Percentiles rank a stretch among this genome's conserved stretches.
Conservation (phyloP, 2,113 vertebrate species). For the Calcarius ornatus region DNA sequence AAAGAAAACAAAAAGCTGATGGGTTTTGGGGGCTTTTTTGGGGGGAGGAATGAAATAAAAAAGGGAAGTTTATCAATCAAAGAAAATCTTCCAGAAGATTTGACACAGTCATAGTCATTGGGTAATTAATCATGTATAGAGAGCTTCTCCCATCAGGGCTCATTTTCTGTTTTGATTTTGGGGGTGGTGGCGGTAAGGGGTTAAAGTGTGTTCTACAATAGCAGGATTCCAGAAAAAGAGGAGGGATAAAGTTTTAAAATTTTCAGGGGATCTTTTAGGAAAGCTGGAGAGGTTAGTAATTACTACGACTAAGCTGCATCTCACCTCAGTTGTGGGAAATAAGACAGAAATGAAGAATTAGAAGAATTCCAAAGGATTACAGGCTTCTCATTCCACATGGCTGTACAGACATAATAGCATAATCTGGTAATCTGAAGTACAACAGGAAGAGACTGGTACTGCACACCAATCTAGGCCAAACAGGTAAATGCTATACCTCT, state of each 20-base stretch:
- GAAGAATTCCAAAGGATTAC: neutral
- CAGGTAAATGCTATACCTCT: neutral
- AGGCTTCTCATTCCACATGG: neutral
- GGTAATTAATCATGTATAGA: neutral
- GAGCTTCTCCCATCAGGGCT: neutral
- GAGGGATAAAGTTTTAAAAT: neutral
- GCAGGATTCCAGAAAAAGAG: neutral
- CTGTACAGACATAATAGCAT: neutral
- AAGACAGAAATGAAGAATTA: neutral
- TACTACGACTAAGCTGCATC: neutral
- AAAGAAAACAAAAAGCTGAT: too few relatives aligned
- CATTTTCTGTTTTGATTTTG: neutral
- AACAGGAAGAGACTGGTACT: neutral
- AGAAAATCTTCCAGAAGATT: neutral
- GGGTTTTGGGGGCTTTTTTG: neutral
- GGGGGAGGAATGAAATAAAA: too few relatives aligned
- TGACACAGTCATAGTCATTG: neutral
- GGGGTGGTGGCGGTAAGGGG: fast-evolving
- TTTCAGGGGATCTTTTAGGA: neutral
- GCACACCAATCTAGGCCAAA: neutral
- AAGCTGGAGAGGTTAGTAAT: neutral
- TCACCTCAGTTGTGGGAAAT: neutral
- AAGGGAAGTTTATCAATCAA: neutral
- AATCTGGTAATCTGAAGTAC: neutral
- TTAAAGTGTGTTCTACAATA: neutral